Base-by-base conservation (phyloP, 2,113 vertebrate species). In the Vidua macroura region DNA sequence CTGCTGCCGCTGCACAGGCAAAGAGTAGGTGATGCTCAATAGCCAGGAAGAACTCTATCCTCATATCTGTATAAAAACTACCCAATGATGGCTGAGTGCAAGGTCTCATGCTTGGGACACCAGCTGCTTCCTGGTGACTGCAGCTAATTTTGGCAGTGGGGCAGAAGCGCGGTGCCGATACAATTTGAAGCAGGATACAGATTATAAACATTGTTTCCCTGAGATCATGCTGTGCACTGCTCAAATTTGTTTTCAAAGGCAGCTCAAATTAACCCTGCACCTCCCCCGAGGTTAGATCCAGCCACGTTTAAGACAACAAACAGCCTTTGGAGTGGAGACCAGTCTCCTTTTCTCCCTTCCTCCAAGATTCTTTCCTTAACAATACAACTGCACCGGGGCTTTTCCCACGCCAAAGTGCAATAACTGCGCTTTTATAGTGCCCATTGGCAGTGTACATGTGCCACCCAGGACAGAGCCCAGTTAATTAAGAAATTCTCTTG, bases 191-290 rank as follows among this genome's bases (percentile, higher is more conserved):
- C 95, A 97, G 94, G 96, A 96, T 96, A 91, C 72, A 85, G 80
- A 78, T 86, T 60, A 62, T 91, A 95, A 95, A 93, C 89, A 96
- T 27, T 56, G 69, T 43, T 93, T 97, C 81, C 86, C 86, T 79
- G 62, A 72, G 69, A 89, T 91, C 94, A 73, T 89, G 86, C 80
- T 84, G 48, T 25, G n/a, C 10, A 0, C 64, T 27, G 25, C 74
- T 91, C 44, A 62, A 80, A 84, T 84, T 30, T 86, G 51, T 73
- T 95, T 95, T 87, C 66, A 95, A 96, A 95, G 64, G 59, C 72
- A 51, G 30, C 14, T 62, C 51, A 79, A 83, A 83, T 92, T 84
- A 95, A 89, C 70, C 77, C 62, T 58, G 52, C 62, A 35, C 56
- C 91, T 90, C 75, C 60, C 15, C 33, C 15, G 13, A 70, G 58